These are phyloP conservation scores for Mercenaria mercenaria DNA, from an alignment of 1,140 invertebrate genomes.

Conservation along the genomic window DNA sequence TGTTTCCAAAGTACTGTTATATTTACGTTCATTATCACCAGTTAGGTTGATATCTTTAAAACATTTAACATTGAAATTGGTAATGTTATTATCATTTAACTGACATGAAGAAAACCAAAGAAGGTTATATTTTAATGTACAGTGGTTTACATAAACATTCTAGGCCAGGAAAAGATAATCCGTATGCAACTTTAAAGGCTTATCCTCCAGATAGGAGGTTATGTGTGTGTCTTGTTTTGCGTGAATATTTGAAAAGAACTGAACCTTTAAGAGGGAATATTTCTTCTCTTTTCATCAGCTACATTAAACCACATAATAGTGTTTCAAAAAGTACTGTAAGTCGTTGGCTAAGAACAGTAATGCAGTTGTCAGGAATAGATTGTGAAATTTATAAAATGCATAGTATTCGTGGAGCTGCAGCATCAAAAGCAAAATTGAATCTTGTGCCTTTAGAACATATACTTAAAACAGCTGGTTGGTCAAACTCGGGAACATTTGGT, in stretches of 20 bases:
- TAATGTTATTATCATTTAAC: not conserved
- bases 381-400: not conserved
- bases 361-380: not conserved
- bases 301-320: not conserved
- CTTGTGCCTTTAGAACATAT: not conserved
- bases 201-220: not conserved
- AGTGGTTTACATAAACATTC: not conserved
- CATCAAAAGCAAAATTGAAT: not conserved
- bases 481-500: slow-evolving; percentile 23
- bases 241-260: not conserved
- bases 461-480: slow-evolving; percentile 22
- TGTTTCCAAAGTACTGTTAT: not conserved
- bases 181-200: not conserved
- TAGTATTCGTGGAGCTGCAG: not conserved
- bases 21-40: not conserved
- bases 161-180: not conserved
- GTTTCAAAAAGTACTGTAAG: not conserved
- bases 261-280: not conserved
- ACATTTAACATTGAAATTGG: not conserved
- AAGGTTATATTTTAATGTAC: not conserved
- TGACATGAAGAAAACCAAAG: not conserved
- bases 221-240: not conserved
- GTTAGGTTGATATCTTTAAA: not conserved
- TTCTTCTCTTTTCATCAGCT: not conserved
- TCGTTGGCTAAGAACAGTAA: not conserved